phyloP scores from a whole-genome alignment of 2,113 vertebrate species.

The Mixornis gularis region DNA sequence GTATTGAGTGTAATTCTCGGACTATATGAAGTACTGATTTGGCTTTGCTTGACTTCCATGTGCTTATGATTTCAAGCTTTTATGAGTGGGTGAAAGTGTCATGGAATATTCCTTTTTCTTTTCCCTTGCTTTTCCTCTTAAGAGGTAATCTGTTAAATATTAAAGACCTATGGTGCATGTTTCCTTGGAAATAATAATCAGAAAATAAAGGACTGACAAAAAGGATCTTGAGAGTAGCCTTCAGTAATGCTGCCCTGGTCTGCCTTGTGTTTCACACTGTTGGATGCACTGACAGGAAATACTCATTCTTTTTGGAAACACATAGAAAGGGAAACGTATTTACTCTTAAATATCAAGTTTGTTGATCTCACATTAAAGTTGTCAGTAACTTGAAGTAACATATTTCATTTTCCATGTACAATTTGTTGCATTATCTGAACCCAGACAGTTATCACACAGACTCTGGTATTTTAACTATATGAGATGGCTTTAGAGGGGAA shows the following conservation, averaged over 20 bases:
- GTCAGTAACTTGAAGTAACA: not conserved
- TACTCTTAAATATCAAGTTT: not conserved
- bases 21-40: not conserved
- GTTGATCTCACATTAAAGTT: not conserved
- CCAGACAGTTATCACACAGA: not conserved
- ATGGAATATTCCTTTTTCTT: not conserved
- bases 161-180: not conserved
- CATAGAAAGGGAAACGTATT: not conserved
- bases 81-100: not conserved
- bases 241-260: not conserved
- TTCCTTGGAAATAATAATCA: not conserved
- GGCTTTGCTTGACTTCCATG: not conserved
- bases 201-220: not conserved
- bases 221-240: not conserved
- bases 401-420: not conserved
- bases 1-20: not conserved
- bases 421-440: not conserved
- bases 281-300: not conserved
- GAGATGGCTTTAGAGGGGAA: not conserved
- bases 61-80: not conserved
- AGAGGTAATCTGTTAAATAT: not conserved
- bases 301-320: not conserved
- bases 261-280: not conserved
- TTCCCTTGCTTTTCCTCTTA: not conserved
- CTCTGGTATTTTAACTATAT: not conserved